phyloP scores from a whole-genome alignment of 53 echinoderm and acorn worm species.

The Paelopatides confundens region DNA sequence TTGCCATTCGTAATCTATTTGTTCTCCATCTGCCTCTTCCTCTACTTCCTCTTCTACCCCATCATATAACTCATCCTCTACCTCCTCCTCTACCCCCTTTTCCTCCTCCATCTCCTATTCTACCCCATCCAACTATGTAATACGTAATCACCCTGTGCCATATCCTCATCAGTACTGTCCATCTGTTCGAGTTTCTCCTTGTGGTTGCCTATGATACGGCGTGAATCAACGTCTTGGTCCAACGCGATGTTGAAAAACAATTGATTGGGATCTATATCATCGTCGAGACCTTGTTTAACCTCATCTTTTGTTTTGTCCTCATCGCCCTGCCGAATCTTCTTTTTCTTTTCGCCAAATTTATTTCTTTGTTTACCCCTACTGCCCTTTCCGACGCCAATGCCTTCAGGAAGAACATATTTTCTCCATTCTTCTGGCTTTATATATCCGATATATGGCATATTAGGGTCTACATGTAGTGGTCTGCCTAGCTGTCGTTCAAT shows the following conservation, averaged over 20 bases:
- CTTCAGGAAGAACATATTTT: slow-evolving; percentile 20
- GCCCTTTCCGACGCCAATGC: neutral
- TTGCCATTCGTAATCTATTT: too few relatives aligned
- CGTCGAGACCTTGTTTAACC: neutral
- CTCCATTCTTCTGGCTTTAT: slow-evolving; percentile 30
- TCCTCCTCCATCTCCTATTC: too few relatives aligned
- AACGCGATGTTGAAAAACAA: slow-evolving; percentile 4
- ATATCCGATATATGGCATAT: slow-evolving; percentile 55
- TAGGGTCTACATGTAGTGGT: slow-evolving; percentile 29
- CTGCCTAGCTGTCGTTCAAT: slow-evolving; percentile 26
- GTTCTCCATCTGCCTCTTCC: too few relatives aligned
- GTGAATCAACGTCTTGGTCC: neutral
- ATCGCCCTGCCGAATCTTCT: neutral
- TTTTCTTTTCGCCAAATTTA: neutral
- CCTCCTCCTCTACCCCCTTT: neutral
- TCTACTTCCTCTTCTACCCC: neutral
- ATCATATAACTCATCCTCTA: neutral
- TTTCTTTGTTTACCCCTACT: slow-evolving; percentile 25
- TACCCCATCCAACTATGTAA: too few relatives aligned
- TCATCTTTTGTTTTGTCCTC: neutral
- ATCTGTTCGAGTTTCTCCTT: neutral
- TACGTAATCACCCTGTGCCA: too few relatives aligned
- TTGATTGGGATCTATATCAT: slow-evolving; percentile 9
- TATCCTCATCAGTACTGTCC: neutral
- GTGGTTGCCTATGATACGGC: neutral